phyloP scores from a whole-genome alignment of 53 echinoderm and acorn worm genomes.

The Zoroaster sp. region DNA sequence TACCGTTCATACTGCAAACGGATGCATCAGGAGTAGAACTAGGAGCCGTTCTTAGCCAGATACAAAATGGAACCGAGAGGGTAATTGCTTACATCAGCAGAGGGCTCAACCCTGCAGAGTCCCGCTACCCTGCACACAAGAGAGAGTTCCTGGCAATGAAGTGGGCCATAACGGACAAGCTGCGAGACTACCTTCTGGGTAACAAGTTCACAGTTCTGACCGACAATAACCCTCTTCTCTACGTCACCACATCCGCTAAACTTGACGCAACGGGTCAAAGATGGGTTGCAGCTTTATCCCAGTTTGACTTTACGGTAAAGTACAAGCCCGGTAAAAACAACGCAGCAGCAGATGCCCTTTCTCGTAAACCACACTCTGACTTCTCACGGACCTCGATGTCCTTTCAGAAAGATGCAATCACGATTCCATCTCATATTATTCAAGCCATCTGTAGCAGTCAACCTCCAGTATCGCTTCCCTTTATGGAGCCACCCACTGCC shows the following conservation, averaged over 20 bases:
- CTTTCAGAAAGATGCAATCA: background rate
- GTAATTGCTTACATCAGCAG: conserved; percentile 47
- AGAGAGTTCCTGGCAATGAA: conserved; percentile 66
- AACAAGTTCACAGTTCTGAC: conserved; percentile 54
- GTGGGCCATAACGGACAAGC: conserved; percentile 72
- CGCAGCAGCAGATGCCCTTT: conserved; percentile 49
- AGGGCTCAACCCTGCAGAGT: conserved; percentile 38
- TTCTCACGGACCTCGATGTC: background rate
- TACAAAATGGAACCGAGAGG: background rate
- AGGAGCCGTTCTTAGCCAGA: too few relatives aligned
- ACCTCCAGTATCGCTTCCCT: background rate
- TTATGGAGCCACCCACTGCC: background rate
- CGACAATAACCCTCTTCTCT: conserved; percentile 62
- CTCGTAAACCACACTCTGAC: background rate
- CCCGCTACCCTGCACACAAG: too few relatives aligned
- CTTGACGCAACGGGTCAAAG: conserved; percentile 44
- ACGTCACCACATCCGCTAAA: conserved; percentile 65
- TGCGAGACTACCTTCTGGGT: conserved; percentile 57
- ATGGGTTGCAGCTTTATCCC: conserved; percentile 29
- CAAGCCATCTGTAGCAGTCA: background rate
- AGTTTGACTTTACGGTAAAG: conserved; percentile 43
- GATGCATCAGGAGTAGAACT: conserved; percentile 16
- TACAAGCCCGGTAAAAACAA: conserved; percentile 51
- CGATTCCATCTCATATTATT: background rate
- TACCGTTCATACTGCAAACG: conserved; percentile 8